A percentile compares a stretch with the other conserved stretches of the same genome.
These are phyloP conservation scores for Forbesichthys papilliferus DNA, from an alignment of 2,113 vertebrate genomes.

Conservation along the genomic window DNA sequence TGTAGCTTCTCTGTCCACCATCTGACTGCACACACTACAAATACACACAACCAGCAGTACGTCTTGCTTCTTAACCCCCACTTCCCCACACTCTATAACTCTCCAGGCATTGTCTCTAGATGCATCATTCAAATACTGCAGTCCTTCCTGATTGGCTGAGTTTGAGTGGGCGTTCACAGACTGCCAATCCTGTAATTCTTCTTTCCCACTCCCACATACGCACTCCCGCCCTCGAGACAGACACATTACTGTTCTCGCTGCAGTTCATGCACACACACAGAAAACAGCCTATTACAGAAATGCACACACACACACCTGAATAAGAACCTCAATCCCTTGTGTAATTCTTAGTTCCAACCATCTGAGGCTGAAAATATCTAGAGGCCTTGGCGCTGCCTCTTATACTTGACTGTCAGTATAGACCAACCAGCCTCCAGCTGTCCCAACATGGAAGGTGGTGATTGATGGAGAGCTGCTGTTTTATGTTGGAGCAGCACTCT, in stretches of 20 bases:
- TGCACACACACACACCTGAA: neutral
- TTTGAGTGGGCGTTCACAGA: slow-evolving; percentile 12
- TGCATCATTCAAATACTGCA: slow-evolving; percentile 53
- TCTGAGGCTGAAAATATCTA: too few relatives aligned
- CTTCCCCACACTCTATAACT: neutral
- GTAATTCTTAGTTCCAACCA: too few relatives aligned
- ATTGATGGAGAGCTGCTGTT: neutral
- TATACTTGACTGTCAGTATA: too few relatives aligned
- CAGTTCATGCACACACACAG: neutral
- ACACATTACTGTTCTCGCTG: neutral
- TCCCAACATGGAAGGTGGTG: slow-evolving; percentile 36
- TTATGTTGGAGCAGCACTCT: neutral
- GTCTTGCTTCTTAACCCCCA: slow-evolving; percentile 16
- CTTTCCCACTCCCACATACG: neutral
- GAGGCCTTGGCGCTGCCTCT: too few relatives aligned
- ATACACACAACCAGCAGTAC: slow-evolving; percentile 18
- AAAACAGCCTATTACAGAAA: neutral
- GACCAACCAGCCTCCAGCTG: slow-evolving; percentile 9
- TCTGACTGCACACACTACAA: slow-evolving; percentile 43
- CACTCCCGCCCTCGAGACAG: neutral
- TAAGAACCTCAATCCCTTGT: neutral
- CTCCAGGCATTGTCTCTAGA: slow-evolving; percentile 10
- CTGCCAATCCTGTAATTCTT: slow-evolving; percentile 37
- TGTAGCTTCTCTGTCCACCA: neutral
- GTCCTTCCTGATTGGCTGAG: slow-evolving; percentile 46